Base-by-base conservation (phyloP, 2,797 vertebrate species). In the Aplochiton taeniatus region DNA sequence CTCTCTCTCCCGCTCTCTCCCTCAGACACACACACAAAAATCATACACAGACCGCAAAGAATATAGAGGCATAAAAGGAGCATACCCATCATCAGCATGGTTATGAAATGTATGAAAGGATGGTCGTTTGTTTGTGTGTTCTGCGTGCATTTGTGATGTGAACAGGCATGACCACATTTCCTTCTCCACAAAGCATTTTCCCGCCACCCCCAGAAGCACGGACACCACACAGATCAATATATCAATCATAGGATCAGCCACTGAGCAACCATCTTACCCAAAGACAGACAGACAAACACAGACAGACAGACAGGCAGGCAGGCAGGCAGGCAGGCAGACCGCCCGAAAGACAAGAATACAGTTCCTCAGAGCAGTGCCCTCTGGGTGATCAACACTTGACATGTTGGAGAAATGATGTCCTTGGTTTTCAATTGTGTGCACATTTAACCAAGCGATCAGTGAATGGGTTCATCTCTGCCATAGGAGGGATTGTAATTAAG, bases 401-500 rank as follows among this genome's bases (percentile, higher is more conserved):
- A 72, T 77, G 52, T 75, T 70, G 57, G 44, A 56, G 60, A 58
- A 69, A 49, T 62, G 41, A 68, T 73, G 67, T 16, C 43, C 31
- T 31, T 69, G 52, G 62, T 61, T 58, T 55, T 69, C 61, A 58
- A 46, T 46, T 53, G 53, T 31, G 56, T 68, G 61, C 59, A 61
- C 72, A 80, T 80, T 77, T 75, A 70, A 83, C 74, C 77, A 75
- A 74, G 72, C 75, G 59, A 70, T 74, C 72, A 62, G 70, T 70
- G 72, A 71, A 73, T 72, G 63, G 69, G 69, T 77, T 79, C 66
- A 78, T 75, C 68, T 62, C 69, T 83, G 79, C 73, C 43, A 51
- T 71, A 78, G 77, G 73, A 82, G 73, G 69, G 79, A 85, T 76
- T 82, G 81, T 73, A 87, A 85, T 84, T 84, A 84, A 81, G 81